Conservation (phyloP, 2,888 invertebrate genomes). For the Mythimna impura region DNA sequence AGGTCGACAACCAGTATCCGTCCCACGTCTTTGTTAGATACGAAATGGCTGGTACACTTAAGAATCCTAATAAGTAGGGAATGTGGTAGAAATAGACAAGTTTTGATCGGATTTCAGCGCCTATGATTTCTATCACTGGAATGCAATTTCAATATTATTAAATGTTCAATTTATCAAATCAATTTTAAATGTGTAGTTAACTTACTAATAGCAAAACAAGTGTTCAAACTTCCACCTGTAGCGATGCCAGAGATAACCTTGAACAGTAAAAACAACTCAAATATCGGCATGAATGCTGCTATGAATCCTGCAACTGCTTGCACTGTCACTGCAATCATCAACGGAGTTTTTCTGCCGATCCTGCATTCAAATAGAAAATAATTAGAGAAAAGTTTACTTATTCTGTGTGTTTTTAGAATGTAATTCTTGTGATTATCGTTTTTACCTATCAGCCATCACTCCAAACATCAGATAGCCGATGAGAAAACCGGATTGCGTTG, state of each 20-base stretch:
- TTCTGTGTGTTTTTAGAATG: background rate
- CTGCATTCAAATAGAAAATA: background rate
- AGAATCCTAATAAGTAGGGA: background rate
- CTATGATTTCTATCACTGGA: slow-evolving; percentile 4
- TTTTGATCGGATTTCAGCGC: slow-evolving; percentile 1
- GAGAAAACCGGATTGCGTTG: background rate
- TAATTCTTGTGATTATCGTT: background rate
- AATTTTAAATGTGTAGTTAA: background rate
- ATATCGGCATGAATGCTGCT: background rate
- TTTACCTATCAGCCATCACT: background rate
- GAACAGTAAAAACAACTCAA: slow-evolving; percentile 5
- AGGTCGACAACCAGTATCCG: background rate
- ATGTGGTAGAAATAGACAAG: background rate
- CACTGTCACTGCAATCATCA: background rate
- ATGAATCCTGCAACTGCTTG: slow-evolving; percentile 1
- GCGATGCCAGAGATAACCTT: background rate
- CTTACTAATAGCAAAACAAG: slow-evolving; percentile 1
- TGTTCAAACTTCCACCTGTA: slow-evolving; percentile 1
- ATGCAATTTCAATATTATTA: background rate
- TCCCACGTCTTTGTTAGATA: slow-evolving; percentile 8
- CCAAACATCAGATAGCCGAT: background rate
- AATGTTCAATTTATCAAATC: background rate
- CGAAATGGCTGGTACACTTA: background rate
- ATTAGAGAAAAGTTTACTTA: background rate
- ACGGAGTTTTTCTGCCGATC: slow-evolving; percentile 8